A percentile compares a stretch with the other conserved stretches of the same genome.
These are phyloP conservation scores for Tachypleus tridentatus DNA, from an alignment of 1,140 invertebrate species.

Conservation along the genomic window DNA sequence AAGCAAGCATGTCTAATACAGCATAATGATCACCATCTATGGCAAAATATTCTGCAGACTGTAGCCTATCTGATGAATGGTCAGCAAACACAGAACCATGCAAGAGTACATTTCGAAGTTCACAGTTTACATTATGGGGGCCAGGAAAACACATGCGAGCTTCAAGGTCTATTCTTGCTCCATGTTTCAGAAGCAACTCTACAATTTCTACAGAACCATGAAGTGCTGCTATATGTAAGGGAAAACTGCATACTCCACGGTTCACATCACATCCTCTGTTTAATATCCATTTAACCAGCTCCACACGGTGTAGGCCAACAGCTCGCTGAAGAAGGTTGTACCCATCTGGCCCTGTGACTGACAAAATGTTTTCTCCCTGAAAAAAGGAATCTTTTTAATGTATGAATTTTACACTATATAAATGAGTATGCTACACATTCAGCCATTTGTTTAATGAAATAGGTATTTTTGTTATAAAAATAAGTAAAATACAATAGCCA, in stretches of 20 bases:
- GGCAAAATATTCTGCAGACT: conserved; percentile 57
- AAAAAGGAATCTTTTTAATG: conserved; percentile 5
- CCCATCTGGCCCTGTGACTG: conserved; percentile 52
- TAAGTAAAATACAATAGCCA: too few relatives aligned
- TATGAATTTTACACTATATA: too few relatives aligned
- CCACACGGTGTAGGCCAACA: conserved; percentile 56
- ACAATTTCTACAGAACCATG: conserved; percentile 47
- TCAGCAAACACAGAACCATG: conserved; percentile 23
- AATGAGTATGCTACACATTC: too few relatives aligned
- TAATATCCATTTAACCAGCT: conserved; percentile 52
- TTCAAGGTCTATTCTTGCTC: conserved; percentile 37
- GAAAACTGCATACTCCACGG: conserved; percentile 53
- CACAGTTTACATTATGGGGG: conserved; percentile 53
- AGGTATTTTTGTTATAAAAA: too few relatives aligned
- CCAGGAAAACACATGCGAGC: conserved; percentile 52
- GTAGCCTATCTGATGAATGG: conserved; percentile 45
- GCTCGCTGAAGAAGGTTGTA: conserved; percentile 59
- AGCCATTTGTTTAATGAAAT: too few relatives aligned
- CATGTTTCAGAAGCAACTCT: conserved; percentile 38
- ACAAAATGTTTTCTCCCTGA: conserved; percentile 52
- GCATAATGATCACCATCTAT: conserved; percentile 51
- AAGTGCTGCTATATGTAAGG: conserved; percentile 56
- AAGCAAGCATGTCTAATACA: conserved; percentile 47
- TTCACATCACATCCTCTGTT: conserved; percentile 52
- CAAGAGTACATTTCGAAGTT: conserved; percentile 40